Base-by-base conservation (phyloP, 1,140 invertebrate genomes). In the Bombyx mandarina region DNA sequence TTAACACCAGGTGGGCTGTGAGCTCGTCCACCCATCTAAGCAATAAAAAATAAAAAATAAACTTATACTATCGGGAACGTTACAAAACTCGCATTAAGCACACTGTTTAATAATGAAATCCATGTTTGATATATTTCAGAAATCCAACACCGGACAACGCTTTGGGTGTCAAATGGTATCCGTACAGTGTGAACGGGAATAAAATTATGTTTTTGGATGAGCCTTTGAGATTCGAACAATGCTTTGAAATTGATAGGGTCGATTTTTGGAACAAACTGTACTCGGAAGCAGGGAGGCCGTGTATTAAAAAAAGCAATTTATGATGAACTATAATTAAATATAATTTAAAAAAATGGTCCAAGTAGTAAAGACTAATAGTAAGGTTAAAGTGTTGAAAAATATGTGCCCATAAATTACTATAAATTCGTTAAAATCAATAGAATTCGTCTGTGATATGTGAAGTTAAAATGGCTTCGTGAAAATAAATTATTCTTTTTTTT, bases 241-340 rank as follows among this genome's bases (percentile, higher is more conserved):
- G 62, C 53, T 63, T 72, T 6, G 70, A 79, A 7, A 61, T 57
- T 49, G 54, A 69, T 7, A 65, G 74, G 54, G 65, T 75, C 1
- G 67, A 75, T n/a, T 78, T 83, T 42, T 83, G 78, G 77, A 66
- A 81, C 50, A 60, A 71, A 53, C 18, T 83, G 35, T 81, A 77
- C 35, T 58, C 63, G n/a, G 77, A 78, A 60, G 72, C 71, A 6
- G 70, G 71, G 0, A 46, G 76, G 8, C 66, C 71, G 12, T 57
- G 62, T 44, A 77, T 78, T 6, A 48, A 42, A 10, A 61, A 58
- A n/a, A 52, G 48, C 12, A 9, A n/a, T 7, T 53, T 70, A 47
- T 58, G 81, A 77, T 63, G 52, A 26, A 63, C 66, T 47, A 73
- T 76, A 9, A 68, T 80, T 6, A 66, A 54, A 18, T 18, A 18